A percentile compares a stretch with the other conserved stretches of the same genome.
Conservation (phyloP, 1,140 invertebrate genomes). For the Phortica variegata region DNA sequence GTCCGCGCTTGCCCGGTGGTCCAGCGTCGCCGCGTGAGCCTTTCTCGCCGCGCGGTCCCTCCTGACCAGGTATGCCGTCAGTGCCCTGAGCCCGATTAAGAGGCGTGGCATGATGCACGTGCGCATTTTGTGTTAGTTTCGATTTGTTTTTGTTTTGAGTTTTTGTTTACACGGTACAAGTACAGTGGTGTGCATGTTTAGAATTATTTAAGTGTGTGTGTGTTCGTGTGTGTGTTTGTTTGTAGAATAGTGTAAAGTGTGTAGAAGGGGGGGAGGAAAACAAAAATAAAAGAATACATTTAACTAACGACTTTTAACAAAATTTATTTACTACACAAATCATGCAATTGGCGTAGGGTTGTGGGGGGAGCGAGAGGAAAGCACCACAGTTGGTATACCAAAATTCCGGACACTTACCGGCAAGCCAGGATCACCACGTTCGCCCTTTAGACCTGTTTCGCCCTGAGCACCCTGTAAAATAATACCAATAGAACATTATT, state of each 20-base stretch:
- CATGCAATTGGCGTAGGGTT: conserved; percentile 5
- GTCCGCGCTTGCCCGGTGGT: conserved; percentile 81
- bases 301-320: conserved; percentile 40
- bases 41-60: conserved; percentile 80
- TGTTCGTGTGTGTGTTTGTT: conserved; percentile 7
- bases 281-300: conserved; percentile 33
- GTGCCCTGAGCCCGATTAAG: conserved; percentile 71
- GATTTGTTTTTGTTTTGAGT: conserved; percentile 7
- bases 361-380: background rate
- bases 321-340: conserved; percentile 3
- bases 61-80: conserved; percentile 86
- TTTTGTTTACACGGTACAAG: conserved; percentile 15
- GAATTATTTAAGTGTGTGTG: background rate
- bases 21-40: conserved; percentile 85
- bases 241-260: conserved; percentile 3
- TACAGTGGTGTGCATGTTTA: conserved; percentile 2
- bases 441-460: conserved; percentile 85
- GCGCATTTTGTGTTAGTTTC: conserved; percentile 12
- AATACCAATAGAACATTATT: no score
- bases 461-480: conserved; percentile 78
- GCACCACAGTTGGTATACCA: background rate
- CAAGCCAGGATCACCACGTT: conserved; percentile 86
- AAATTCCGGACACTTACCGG: conserved; percentile 69
- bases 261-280: no score
- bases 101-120: conserved; percentile 24